Conservation (phyloP, 2,797 vertebrate genomes). For the Poecile montanus region DNA sequence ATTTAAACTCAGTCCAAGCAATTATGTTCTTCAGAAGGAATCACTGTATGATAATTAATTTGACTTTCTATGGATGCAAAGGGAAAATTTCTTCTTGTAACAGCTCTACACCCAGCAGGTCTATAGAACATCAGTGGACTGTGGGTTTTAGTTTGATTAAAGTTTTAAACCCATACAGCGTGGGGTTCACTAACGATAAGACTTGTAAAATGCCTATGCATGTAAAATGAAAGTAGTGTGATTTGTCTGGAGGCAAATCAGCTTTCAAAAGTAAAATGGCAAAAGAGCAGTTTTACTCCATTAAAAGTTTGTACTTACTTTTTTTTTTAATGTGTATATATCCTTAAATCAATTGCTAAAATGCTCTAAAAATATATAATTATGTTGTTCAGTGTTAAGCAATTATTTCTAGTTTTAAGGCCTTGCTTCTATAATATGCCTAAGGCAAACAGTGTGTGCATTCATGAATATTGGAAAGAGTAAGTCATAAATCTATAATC, state of each 20-base stretch:
- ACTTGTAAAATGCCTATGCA: not conserved
- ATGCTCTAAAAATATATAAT: conserved; percentile 48
- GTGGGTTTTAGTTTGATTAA: conserved; percentile 19
- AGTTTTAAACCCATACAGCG: not conserved
- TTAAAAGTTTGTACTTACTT: not conserved
- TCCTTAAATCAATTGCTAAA: conserved; percentile 53
- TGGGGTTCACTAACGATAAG: not conserved
- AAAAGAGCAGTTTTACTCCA: not conserved
- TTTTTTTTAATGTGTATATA: not conserved
- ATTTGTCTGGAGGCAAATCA: conserved; percentile 28
- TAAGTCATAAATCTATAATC: conserved; percentile 67
- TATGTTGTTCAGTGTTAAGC: conserved; percentile 49
- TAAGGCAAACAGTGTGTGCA: conserved; percentile 62
- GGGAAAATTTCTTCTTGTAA: not conserved
- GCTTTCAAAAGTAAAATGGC: not conserved
- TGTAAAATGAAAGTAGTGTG: not conserved
- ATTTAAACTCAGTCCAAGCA: not conserved
- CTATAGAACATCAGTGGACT: not conserved
- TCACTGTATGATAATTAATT: conserved; percentile 2
- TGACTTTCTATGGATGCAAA: not conserved
- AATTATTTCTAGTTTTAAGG: conserved; percentile 66
- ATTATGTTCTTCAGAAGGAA: not conserved
- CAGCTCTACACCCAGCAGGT: conserved; percentile 5
- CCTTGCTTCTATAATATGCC: conserved; percentile 39
- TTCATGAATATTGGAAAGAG: conserved; percentile 71